phyloP scores from a whole-genome alignment of 2,113 vertebrate species.

The Clarias gariepinus region DNA sequence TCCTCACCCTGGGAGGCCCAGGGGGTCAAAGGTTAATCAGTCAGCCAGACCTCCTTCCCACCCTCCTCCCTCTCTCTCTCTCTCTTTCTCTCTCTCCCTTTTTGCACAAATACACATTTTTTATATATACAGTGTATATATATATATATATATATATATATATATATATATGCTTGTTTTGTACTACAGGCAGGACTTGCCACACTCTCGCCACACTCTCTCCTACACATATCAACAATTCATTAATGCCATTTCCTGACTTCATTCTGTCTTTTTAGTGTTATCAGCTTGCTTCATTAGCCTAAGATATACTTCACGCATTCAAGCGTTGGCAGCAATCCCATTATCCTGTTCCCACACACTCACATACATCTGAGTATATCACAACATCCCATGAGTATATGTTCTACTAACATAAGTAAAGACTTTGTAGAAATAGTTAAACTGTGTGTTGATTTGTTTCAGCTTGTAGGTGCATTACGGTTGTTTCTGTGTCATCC shows the following conservation, averaged over 20 bases:
- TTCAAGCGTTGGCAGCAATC: neutral
- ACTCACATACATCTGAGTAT: neutral
- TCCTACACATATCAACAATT: conserved; percentile 12
- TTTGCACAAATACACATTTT: too few relatives aligned
- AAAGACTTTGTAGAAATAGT: too few relatives aligned
- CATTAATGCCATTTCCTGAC: conserved; percentile 12
- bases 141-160: neutral
- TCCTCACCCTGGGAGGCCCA: conserved; percentile 72
- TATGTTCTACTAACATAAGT: neutral
- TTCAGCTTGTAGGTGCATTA: too few relatives aligned
- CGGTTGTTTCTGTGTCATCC: too few relatives aligned
- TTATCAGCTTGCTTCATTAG: conserved; percentile 6
- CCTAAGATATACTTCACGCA: conserved; percentile 15
- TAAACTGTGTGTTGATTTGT: too few relatives aligned
- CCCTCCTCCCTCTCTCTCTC: conserved; percentile 49
- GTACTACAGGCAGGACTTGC: neutral
- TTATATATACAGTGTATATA: too few relatives aligned
- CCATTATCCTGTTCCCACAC: neutral
- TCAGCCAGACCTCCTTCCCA: conserved; percentile 54
- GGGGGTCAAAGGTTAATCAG: conserved; percentile 70
- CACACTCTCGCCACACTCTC: neutral
- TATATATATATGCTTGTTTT: neutral
- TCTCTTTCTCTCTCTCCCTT: conserved; percentile 41
- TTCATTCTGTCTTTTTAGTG: conserved; percentile 6
- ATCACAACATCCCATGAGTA: neutral